These are phyloP conservation scores for Saccopteryx bilineata DNA, from an alignment of 2,113 vertebrate genomes.

Conservation along the genomic window DNA sequence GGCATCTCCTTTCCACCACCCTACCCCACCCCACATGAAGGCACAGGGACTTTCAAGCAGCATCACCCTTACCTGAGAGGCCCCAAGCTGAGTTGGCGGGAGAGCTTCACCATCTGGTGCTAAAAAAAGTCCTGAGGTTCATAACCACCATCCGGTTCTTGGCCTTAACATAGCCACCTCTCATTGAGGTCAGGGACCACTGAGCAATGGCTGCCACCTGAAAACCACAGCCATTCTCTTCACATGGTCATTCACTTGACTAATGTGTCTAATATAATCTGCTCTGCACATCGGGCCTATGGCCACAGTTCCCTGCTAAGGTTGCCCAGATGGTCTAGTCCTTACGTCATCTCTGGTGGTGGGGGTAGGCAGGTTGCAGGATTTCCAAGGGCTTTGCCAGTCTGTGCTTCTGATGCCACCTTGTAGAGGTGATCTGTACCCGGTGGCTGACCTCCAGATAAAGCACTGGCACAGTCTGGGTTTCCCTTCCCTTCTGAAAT, in stretches of 20 bases:
- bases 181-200: slow-evolving; percentile 53
- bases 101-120: slow-evolving; percentile 77
- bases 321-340: neutral
- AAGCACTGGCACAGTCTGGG: neutral
- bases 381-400: neutral
- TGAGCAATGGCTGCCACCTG: slow-evolving; percentile 55
- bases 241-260: neutral
- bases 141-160: slow-evolving; percentile 62
- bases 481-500: slow-evolving; percentile 45
- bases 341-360: slow-evolving; percentile 2
- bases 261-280: neutral
- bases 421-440: neutral
- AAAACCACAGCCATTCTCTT: slow-evolving; percentile 41
- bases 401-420: neutral
- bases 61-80: slow-evolving; percentile 38
- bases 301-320: neutral
- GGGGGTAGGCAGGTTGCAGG: neutral
- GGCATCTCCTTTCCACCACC: neutral
- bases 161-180: slow-evolving; percentile 57
- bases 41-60: neutral
- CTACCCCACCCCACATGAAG: neutral
- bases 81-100: slow-evolving; percentile 56
- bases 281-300: neutral
- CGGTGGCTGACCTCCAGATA: slow-evolving; percentile 23
- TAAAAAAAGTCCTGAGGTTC: slow-evolving; percentile 70